Percentiles rank a stretch among this genome's conserved stretches.
These are phyloP conservation scores for Habropoda laboriosa DNA, from an alignment of 1,140 invertebrate species.

Conservation along the genomic window DNA sequence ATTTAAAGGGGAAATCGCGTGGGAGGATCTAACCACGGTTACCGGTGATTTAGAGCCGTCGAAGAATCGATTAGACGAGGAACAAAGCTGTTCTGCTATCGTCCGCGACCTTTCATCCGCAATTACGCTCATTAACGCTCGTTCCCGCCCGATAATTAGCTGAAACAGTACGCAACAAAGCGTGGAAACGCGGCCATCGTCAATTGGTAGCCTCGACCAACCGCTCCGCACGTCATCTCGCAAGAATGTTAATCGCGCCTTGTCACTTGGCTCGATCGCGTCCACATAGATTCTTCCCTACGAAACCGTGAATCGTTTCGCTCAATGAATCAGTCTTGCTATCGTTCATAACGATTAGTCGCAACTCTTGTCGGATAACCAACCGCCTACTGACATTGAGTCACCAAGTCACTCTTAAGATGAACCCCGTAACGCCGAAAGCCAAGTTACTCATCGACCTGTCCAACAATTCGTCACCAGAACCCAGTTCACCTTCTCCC, in stretches of 20 bases:
- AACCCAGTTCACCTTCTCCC: no score
- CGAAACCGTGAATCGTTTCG: no score
- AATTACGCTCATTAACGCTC: conserved; percentile 67
- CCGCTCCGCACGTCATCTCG: background rate
- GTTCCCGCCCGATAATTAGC: conserved; percentile 60
- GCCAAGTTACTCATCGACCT: no score
- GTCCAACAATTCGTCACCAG: no score
- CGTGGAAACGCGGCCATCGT: conserved; percentile 57
- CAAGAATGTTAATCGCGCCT: conserved; percentile 24
- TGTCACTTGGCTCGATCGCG: background rate
- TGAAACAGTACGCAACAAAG: conserved; percentile 57
- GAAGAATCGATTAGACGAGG: conserved; percentile 16
- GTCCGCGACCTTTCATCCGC: conserved; percentile 61
- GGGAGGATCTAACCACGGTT: conserved; percentile 1
- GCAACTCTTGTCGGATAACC: no score
- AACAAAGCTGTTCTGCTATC: background rate
- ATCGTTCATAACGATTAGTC: no score
- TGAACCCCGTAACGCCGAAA: no score
- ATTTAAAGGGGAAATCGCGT: background rate
- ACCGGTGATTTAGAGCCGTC: conserved; percentile 23
- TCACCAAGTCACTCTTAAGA: no score
- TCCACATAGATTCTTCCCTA: background rate
- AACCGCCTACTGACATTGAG: no score
- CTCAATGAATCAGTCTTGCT: background rate
- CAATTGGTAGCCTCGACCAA: conserved; percentile 55